Conservation (phyloP, 1,140 invertebrate genomes). For the Drosophila arizonae region DNA sequence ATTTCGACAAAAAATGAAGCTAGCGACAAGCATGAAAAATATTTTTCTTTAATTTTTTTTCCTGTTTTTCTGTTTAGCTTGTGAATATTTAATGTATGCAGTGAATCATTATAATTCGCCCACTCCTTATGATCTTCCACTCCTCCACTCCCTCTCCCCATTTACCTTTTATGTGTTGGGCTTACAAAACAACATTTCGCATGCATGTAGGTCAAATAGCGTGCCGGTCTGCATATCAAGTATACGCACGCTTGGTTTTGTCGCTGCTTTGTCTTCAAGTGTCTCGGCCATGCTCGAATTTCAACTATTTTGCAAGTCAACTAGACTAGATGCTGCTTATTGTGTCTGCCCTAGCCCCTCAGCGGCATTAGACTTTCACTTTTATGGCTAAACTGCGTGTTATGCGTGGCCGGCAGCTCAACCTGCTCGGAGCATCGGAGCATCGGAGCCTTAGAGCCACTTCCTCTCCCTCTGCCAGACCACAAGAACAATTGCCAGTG, state of each 20-base stretch:
- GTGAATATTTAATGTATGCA: slow-evolving; percentile 32
- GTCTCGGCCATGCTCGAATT: slow-evolving; percentile 39
- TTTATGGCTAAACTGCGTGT: slow-evolving; percentile 30
- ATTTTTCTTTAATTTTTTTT: slow-evolving; percentile 28
- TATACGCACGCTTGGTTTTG: slow-evolving; percentile 57
- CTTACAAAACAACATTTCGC: slow-evolving; percentile 28
- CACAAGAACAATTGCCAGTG: slow-evolving; percentile 64
- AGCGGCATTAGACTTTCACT: slow-evolving; percentile 30
- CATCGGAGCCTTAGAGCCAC: neutral
- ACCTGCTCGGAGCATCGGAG: neutral
- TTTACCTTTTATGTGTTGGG: slow-evolving; percentile 19
- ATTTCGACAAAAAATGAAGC: neutral
- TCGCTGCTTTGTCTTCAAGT: slow-evolving; percentile 43
- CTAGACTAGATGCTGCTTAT: slow-evolving; percentile 27
- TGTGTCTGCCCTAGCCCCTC: slow-evolving; percentile 14
- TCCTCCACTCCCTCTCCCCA: neutral
- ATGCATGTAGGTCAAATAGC: slow-evolving; percentile 70
- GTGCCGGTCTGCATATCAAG: slow-evolving; percentile 60
- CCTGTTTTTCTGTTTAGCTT: slow-evolving; percentile 32
- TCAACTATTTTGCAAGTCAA: slow-evolving; percentile 74
- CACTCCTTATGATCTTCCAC: neutral
- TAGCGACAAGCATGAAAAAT: neutral
- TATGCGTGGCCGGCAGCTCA: slow-evolving; percentile 6
- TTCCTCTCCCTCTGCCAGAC: slow-evolving; percentile 10
- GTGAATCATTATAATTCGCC: slow-evolving; percentile 63